A percentile compares a stretch with the other conserved stretches of the same genome.
These are phyloP conservation scores for Bergia puertoricense DNA, from an alignment of 92 coral and sea anemone genomes.

Conservation along the genomic window DNA sequence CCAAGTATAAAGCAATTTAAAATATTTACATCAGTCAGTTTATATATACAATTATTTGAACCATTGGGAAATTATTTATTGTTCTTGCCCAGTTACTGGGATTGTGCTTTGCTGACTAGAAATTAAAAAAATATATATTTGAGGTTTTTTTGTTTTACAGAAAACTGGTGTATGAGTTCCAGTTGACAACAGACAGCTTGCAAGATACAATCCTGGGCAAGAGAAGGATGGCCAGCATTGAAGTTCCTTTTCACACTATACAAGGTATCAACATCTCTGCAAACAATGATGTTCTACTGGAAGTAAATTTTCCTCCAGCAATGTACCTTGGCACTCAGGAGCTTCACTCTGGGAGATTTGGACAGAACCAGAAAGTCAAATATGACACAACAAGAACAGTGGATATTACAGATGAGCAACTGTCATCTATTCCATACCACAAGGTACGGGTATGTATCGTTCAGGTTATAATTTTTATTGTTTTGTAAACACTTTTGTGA, in stretches of 20 bases:
- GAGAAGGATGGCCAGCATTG: constrained; percentile 61
- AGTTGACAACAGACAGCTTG: constrained; percentile 41
- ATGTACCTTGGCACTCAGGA: constrained; percentile 61
- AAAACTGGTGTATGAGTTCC: constrained; percentile 73
- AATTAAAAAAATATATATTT: background rate
- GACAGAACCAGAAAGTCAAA: constrained; percentile 38
- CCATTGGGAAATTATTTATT: no score
- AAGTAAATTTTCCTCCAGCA: constrained; percentile 60
- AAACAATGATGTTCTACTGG: constrained; percentile 56
- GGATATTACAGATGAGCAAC: constrained; percentile 64
- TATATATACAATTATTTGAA: no score
- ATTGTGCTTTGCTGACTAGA: no score
- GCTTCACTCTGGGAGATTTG: constrained; percentile 37
- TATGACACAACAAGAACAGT: constrained; percentile 56
- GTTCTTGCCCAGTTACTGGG: no score
- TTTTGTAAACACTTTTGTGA: no score
- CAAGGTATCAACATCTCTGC: constrained; percentile 60
- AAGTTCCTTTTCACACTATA: constrained; percentile 64
- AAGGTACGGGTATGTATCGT: constrained; percentile 51
- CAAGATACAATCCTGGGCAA: constrained; percentile 14
- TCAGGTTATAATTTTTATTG: background rate
- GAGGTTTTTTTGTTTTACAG: constrained; percentile 30
- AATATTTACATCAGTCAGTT: no score
- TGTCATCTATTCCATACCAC: constrained; percentile 63
- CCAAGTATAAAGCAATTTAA: no score